Evolutionary conservation across 2,797 vertebrate species (phyloP), one percentile per base, ranked within the genome.

Genomic region (Fistularia tabacaria): DNA sequence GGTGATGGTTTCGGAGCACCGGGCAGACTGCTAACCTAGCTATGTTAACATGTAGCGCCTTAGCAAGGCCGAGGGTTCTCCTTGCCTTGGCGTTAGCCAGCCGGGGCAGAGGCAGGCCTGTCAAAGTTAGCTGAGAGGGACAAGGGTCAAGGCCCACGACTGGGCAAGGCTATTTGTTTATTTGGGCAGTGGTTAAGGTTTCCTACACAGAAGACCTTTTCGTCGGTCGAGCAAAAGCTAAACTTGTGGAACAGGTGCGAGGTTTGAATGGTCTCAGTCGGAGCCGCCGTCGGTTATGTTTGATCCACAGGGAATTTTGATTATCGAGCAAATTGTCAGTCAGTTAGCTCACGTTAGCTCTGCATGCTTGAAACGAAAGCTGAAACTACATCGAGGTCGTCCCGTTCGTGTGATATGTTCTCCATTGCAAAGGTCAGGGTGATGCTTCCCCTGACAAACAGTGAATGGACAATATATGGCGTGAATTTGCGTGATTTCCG

Each of bases 91-190:
- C 51, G 55, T 66, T 74, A 73, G 69, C 54, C 46, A 51, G 71
- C 59, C 53, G 15, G 54, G 53, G 56, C 0, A 15, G 59, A 68
- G 39, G 62, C 66, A 81, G 84, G 82, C 84, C 84, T 76, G 79
- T 80, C 74, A 79, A 74, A 84, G 83, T 80, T 85, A 74, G 83
- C 80, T 51, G 49, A 54, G 51, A 66, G 72, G 78, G 74, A 87
- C 75, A 81, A 80, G 83, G 84, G 81, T 85, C 80, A 81, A 76
- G 84, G 86, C 83, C 85, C 69, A 41, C 60, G 52, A 55, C 54
- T 44, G 69, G 58, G 50, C 46, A 68, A 57, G 51, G 56, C 59
- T 75, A 77, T 63, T 73, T 84, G 80, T 87, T 84, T 86, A 73
- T 86, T 77, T 79, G 59, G 53, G 62, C 62, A 64, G 49, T 54